These are phyloP conservation scores for Hystrix brachyura DNA, from an alignment of 2,113 vertebrate species.

Conservation along the genomic window DNA sequence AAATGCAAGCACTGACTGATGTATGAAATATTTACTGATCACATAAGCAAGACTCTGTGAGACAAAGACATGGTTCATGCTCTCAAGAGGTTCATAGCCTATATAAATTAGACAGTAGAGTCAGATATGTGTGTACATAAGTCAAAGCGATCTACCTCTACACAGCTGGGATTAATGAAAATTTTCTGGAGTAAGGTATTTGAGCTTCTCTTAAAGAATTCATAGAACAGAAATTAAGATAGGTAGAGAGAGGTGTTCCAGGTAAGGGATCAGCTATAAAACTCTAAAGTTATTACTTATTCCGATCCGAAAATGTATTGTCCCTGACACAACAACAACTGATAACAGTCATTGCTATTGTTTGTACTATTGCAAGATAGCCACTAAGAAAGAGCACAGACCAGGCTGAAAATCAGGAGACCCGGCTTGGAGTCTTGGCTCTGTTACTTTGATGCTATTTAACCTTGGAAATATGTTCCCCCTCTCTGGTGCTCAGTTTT, in stretches of 20 bases:
- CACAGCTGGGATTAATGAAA: background rate
- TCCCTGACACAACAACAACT: background rate
- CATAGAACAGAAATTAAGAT: background rate
- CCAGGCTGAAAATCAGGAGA: background rate
- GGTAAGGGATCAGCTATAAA: background rate
- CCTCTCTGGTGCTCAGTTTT: background rate
- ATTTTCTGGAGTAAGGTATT: background rate
- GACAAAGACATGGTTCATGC: background rate
- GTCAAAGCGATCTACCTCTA: background rate
- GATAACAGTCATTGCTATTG: background rate
- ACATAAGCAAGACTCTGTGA: background rate
- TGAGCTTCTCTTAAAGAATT: background rate
- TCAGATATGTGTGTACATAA: background rate
- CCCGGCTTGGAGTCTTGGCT: background rate
- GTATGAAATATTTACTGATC: slow-evolving; percentile 16
- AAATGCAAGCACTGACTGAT: background rate
- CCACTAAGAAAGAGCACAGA: background rate
- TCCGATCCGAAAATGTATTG: background rate
- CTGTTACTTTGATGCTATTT: background rate
- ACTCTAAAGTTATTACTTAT: background rate
- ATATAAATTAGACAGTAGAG: background rate
- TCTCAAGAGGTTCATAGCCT: background rate
- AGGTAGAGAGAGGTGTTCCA: background rate
- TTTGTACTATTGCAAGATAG: background rate
- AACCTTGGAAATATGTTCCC: background rate